Evolutionary conservation across 2,797 vertebrate genomes (phyloP).

Genomic region (Steatocranus sp.): DNA sequence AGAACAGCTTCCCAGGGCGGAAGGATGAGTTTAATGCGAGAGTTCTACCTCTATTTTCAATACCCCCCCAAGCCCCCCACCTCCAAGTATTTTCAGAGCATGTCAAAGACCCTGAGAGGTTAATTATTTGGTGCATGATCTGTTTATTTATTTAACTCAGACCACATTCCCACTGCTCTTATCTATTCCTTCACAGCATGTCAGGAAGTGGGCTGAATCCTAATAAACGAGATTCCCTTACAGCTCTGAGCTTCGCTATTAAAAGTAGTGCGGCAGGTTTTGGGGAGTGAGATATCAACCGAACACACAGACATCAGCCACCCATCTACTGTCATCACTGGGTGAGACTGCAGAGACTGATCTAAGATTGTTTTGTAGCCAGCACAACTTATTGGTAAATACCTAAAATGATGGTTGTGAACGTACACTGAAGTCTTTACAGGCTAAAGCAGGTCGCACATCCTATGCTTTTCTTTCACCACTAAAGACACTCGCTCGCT

Average conservation of each 20-base stretch:
- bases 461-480: not conserved
- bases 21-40: not conserved
- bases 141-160: slow-evolving; percentile 73
- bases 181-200: slow-evolving; percentile 53
- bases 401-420: not conserved
- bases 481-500: not conserved
- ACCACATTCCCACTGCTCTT: slow-evolving; percentile 44
- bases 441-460: not conserved
- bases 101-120: slow-evolving; percentile 70
- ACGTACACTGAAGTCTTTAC: not conserved
- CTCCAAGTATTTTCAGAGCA: slow-evolving; percentile 52
- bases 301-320: not conserved
- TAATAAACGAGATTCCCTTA: slow-evolving; percentile 45
- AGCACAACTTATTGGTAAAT: not conserved
- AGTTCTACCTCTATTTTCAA: not conserved
- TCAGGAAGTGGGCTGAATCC: slow-evolving; percentile 54
- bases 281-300: slow-evolving; percentile 27
- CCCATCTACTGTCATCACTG: not conserved
- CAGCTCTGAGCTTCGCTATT: slow-evolving; percentile 14
- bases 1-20: not conserved
- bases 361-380: not conserved
- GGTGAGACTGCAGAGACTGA: slow-evolving; percentile 1
- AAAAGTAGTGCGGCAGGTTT: slow-evolving; percentile 18
- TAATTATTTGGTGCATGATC: slow-evolving; percentile 74
- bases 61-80: not conserved